Conservation (phyloP, 2,888 invertebrate species). For the Salticus scenicus region DNA sequence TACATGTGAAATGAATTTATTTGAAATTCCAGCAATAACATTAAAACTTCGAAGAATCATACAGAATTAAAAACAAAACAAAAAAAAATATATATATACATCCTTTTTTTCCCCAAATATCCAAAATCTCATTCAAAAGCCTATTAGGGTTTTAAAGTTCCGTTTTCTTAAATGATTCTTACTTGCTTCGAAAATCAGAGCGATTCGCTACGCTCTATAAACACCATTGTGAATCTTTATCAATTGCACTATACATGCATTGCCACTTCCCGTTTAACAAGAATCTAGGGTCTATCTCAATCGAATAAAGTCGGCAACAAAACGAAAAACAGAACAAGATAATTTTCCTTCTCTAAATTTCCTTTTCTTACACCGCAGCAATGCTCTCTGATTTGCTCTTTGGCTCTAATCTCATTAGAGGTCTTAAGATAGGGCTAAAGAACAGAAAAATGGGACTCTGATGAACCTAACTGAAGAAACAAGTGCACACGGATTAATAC, state of each 20-base stretch:
- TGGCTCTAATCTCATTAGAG: slow-evolving; percentile 44
- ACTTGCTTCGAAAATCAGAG: too few relatives aligned
- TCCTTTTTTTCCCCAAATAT: too few relatives aligned
- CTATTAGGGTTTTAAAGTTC: too few relatives aligned
- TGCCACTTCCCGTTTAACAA: slow-evolving; percentile 43
- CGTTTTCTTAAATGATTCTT: too few relatives aligned
- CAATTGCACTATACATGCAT: slow-evolving; percentile 46
- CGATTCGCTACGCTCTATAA: neutral
- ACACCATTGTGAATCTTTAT: too few relatives aligned
- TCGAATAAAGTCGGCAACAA: neutral
- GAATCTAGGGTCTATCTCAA: slow-evolving; percentile 29
- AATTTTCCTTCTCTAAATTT: slow-evolving; percentile 30
- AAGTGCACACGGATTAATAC: slow-evolving; percentile 54
- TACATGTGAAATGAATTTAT: too few relatives aligned
- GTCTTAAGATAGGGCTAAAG: slow-evolving; percentile 21
- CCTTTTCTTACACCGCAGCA: slow-evolving; percentile 36
- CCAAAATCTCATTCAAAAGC: too few relatives aligned
- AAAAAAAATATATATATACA: too few relatives aligned
- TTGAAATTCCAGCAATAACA: too few relatives aligned
- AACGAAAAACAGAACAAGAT: neutral
- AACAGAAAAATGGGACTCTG: slow-evolving; percentile 20
- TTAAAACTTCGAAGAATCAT: too few relatives aligned
- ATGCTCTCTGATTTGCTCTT: slow-evolving; percentile 16
- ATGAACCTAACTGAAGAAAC: slow-evolving; percentile 42
- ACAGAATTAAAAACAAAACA: too few relatives aligned